These are phyloP conservation scores for Poeciliopsis paucimaculata DNA, from an alignment of 2,797 vertebrate genomes.

Conservation along the genomic window DNA sequence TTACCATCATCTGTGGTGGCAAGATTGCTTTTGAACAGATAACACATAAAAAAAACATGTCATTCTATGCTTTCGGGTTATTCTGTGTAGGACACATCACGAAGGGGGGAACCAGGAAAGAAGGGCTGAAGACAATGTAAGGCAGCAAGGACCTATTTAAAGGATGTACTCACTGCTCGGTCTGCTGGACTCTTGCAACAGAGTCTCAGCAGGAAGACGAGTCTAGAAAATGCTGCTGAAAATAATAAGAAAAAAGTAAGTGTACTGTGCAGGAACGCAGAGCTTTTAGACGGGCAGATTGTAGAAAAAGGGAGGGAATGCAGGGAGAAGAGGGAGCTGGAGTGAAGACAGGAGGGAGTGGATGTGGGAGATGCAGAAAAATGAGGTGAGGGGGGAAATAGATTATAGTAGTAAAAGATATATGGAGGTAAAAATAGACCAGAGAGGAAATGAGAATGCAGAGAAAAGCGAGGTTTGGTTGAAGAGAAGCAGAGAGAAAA, in stretches of 20 bases:
- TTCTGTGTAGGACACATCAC: neutral
- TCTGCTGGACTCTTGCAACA: slow-evolving; percentile 32
- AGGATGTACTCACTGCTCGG: slow-evolving; percentile 29
- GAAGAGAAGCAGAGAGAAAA: slow-evolving; percentile 10
- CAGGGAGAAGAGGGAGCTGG: neutral
- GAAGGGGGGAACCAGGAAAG: neutral
- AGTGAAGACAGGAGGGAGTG: neutral
- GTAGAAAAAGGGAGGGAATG: neutral
- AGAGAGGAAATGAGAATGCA: slow-evolving; percentile 45
- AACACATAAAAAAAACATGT: neutral
- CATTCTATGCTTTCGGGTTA: neutral
- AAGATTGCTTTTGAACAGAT: neutral
- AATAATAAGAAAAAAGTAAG: slow-evolving; percentile 1
- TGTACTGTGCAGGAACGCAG: slow-evolving; percentile 2
- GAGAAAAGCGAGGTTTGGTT: slow-evolving; percentile 22
- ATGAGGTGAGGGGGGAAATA: slow-evolving; percentile 42
- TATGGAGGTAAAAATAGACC: slow-evolving; percentile 40
- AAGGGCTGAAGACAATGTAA: slow-evolving; percentile 38
- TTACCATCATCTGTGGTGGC: neutral
- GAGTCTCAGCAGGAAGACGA: slow-evolving; percentile 16
- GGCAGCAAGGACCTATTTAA: slow-evolving; percentile 46
- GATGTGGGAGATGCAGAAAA: slow-evolving; percentile 37
- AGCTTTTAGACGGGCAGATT: slow-evolving; percentile 22
- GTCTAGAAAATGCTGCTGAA: slow-evolving; percentile 21
- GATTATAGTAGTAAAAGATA: slow-evolving; percentile 53